A percentile compares a stretch with the other conserved stretches of the same genome.
Conservation (phyloP, 2,888 invertebrate species). For the Chrysolina haemoptera region DNA sequence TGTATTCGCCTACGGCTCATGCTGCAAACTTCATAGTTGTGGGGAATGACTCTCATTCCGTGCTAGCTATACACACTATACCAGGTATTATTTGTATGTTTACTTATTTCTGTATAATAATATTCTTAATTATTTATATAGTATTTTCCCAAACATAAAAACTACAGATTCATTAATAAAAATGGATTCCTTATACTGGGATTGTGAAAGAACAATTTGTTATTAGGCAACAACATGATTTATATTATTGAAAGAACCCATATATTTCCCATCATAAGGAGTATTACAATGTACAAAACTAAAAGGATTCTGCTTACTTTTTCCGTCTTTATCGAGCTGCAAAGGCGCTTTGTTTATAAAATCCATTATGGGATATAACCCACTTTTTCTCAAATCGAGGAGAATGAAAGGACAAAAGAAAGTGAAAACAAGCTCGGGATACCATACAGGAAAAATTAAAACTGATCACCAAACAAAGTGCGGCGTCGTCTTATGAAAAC, state of each 20-base stretch:
- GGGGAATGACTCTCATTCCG: too few species aligned
- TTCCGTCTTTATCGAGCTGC: not conserved
- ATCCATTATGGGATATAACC: slow-evolving; percentile 11
- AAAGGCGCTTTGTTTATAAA: not conserved
- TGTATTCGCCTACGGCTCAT: too few species aligned
- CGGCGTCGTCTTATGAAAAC: slow-evolving; percentile 5
- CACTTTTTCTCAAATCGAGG: not conserved
- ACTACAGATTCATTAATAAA: too few species aligned
- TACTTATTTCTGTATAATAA: too few species aligned
- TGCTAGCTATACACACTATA: too few species aligned
- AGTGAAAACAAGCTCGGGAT: slow-evolving; percentile 11
- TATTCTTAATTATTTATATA: too few species aligned
- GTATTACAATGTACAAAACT: not conserved
- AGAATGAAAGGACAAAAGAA: not conserved
- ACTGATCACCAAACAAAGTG: slow-evolving; percentile 15
- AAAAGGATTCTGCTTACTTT: not conserved
- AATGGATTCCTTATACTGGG: too few species aligned
- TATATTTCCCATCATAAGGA: too few species aligned
- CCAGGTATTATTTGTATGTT: too few species aligned
- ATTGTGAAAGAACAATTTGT: too few species aligned
- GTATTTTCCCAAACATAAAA: too few species aligned
- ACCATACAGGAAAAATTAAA: slow-evolving; percentile 10
- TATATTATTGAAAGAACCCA: not conserved
- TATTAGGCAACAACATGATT: not conserved
- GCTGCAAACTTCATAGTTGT: too few species aligned